A percentile compares a stretch with the other conserved stretches of the same genome.
Evolutionary conservation across 2,113 vertebrate genomes (phyloP).

Genomic region (Gorsachius goisagi): DNA sequence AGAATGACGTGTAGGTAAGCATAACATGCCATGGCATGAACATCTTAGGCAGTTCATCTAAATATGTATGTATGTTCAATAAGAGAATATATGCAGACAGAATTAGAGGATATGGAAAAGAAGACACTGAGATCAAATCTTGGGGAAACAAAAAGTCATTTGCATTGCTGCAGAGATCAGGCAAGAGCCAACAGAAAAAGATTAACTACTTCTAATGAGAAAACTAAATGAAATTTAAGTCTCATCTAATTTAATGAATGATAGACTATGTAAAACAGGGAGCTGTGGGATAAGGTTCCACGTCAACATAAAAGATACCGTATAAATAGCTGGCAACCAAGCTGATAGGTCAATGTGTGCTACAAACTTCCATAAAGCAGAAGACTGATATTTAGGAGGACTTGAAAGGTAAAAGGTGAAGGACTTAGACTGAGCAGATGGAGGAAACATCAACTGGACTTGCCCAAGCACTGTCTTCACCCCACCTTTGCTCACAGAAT

Average conservation of each 20-base stretch:
- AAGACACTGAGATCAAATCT: background rate
- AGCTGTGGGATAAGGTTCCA: background rate
- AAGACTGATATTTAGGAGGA: background rate
- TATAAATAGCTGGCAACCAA: background rate
- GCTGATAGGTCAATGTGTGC: background rate
- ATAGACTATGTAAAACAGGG: background rate
- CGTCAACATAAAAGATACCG: background rate
- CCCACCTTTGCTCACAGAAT: background rate
- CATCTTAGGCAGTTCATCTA: background rate
- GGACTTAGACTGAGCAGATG: background rate
- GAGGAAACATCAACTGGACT: background rate
- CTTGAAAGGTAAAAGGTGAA: background rate
- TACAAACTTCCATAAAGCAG: background rate
- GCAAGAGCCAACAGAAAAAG: background rate
- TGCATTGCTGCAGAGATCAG: background rate
- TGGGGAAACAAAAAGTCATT: background rate
- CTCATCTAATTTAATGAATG: background rate
- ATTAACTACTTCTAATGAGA: background rate
- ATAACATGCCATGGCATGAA: background rate
- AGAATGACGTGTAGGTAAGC: background rate
- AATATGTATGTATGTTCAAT: background rate
- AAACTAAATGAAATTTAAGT: background rate
- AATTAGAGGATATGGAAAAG: background rate
- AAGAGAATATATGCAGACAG: background rate
- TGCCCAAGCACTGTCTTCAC: background rate